Base-by-base conservation (phyloP, 2,888 invertebrate species). In the Noctua janthe region DNA sequence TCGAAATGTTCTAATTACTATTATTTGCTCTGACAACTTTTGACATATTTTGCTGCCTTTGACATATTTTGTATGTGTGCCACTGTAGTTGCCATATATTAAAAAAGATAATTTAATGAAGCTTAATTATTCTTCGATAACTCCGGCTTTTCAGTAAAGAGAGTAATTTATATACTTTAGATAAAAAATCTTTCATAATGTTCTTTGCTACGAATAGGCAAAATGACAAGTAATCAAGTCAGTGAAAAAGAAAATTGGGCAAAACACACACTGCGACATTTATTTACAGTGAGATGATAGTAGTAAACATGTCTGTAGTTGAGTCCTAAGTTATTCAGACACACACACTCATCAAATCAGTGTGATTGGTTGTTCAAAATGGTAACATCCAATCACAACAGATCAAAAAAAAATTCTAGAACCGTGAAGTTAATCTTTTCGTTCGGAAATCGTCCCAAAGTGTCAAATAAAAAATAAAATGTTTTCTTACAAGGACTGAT, bases 311-410 rank as follows among this genome's bases (percentile, higher is more conserved):
- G 17, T 51, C 7, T 74, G 74, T 59, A n/a, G 17, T 71, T 2
- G 1, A 51, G 4, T 15, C 2, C 5, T 13, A 23, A 2, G 64
- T 29, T 17, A 39, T 39, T 29, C 47, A 81, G 49, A 64, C 56
- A 35, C 64, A 29, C 64, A 82, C 59, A 69, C 75, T 20, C 13
- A 69, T n/a, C 17, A n/a, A n/a, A 20, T 5, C n/a, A 51, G 5
- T 23, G 35, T n/a, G 43, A 82, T 82, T 80, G 76, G 76, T 51
- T 15, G 10, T 17, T 3, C 17, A n/a, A 80, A 70, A 70, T 47
- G 43, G 29, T 23, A 23, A 17, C 39, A 49, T 51, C 74, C 74
- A 74, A 80, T 80, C 39, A 80, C 0, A 59, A 11, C 43, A 8
- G 1, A 35, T 15, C n/a, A 39, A 8, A 3, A 5, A 5, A 72